These are phyloP conservation scores for Pegoplata infirma DNA, from an alignment of 2,888 invertebrate genomes.

Conservation along the genomic window DNA sequence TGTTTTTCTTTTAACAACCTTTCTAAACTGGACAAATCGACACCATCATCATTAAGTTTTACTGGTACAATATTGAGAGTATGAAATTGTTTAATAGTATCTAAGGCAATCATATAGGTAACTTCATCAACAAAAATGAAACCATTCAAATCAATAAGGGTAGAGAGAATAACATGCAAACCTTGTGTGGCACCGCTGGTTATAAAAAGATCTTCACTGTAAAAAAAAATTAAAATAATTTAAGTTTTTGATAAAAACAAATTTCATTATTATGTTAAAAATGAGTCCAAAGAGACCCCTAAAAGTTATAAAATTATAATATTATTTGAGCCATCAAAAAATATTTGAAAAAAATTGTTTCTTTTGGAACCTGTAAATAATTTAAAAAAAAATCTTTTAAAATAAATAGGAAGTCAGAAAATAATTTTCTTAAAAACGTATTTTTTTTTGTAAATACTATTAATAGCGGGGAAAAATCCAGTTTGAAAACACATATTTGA, in stretches of 20 bases:
- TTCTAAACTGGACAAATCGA: slow-evolving; percentile 79
- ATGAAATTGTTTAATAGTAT: slow-evolving; percentile 80
- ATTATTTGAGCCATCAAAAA: too few species aligned
- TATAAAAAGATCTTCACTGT: slow-evolving; percentile 80
- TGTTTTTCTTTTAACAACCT: slow-evolving; percentile 74
- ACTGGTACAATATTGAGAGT: slow-evolving; percentile 80
- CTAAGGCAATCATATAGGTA: slow-evolving; percentile 82
- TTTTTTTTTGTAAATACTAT: too few species aligned
- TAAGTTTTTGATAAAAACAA: not conserved
- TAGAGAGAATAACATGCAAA: slow-evolving; percentile 80
- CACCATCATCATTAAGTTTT: slow-evolving; percentile 79
- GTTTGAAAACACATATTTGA: too few species aligned
- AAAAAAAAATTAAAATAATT: slow-evolving; percentile 63
- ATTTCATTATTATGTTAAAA: too few species aligned
- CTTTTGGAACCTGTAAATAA: too few species aligned
- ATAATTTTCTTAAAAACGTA: too few species aligned
- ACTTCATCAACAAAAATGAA: slow-evolving; percentile 83
- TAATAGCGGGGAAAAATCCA: too few species aligned
- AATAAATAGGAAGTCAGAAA: too few species aligned
- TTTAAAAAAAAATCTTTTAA: too few species aligned
- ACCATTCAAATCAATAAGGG: slow-evolving; percentile 79
- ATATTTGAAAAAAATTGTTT: too few species aligned
- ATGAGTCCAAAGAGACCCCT: too few species aligned
- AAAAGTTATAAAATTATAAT: too few species aligned
- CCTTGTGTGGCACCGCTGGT: slow-evolving; percentile 83